Evolutionary conservation across 2,797 vertebrate species (phyloP).

Genomic region (Schizopygopsis malacanthus): DNA sequence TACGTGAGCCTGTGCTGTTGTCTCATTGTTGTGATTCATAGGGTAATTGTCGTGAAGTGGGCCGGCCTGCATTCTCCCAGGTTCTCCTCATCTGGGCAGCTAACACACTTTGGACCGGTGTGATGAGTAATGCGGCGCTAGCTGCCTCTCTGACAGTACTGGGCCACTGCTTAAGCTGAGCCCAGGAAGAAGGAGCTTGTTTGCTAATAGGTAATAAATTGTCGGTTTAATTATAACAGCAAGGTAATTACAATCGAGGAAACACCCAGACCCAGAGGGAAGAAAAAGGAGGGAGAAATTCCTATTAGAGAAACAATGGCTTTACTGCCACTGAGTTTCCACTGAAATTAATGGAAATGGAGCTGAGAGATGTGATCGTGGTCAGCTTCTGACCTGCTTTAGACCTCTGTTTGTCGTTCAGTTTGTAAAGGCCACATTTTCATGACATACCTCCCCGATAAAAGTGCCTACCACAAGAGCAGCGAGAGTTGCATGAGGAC

Average conservation of each 20-base stretch:
- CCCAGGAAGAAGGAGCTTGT: slow-evolving; percentile 53
- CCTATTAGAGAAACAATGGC: slow-evolving; percentile 61
- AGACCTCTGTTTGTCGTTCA: slow-evolving; percentile 24
- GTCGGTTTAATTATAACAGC: slow-evolving; percentile 66
- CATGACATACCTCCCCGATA: slow-evolving; percentile 3
- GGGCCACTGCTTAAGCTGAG: slow-evolving; percentile 67
- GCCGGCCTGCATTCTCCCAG: slow-evolving; percentile 41
- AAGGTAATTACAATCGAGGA: slow-evolving; percentile 65
- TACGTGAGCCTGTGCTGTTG: slow-evolving; percentile 2
- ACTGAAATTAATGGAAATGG: slow-evolving; percentile 4
- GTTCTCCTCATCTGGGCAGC: slow-evolving; percentile 54
- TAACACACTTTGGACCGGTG: slow-evolving; percentile 51
- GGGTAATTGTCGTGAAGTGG: slow-evolving; percentile 34
- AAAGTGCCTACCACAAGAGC: not conserved
- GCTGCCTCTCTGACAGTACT: slow-evolving; percentile 71
- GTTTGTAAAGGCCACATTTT: slow-evolving; percentile 5
- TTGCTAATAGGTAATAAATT: slow-evolving; percentile 67
- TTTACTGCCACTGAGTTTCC: slow-evolving; percentile 38
- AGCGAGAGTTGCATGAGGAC: not conserved
- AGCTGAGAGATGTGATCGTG: slow-evolving; percentile 23
- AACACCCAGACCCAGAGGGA: slow-evolving; percentile 57
- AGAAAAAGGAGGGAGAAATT: slow-evolving; percentile 52
- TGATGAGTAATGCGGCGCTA: slow-evolving; percentile 66
- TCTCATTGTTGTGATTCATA: slow-evolving; percentile 35
- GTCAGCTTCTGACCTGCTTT: slow-evolving; percentile 32